Conservation (phyloP, 2,888 invertebrate species). For the Agrochola lota region DNA sequence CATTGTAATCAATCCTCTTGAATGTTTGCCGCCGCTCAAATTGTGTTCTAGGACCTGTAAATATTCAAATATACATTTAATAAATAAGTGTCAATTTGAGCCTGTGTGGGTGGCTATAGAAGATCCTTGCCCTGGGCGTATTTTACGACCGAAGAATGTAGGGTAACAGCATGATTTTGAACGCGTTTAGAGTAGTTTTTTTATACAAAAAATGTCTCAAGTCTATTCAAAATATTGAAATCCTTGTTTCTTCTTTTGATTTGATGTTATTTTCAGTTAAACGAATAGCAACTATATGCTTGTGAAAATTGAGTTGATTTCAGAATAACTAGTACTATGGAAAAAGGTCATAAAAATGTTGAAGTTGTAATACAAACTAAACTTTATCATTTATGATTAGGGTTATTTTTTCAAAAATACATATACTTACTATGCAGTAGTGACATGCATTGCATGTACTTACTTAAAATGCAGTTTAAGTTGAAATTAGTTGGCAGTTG, state of each 20-base stretch:
- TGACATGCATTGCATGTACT: too few relatives aligned
- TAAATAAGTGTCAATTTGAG: not conserved
- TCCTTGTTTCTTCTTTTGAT: not conserved
- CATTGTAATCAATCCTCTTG: slow-evolving; percentile 93
- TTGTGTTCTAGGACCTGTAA: slow-evolving; percentile 95
- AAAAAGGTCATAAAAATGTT: not conserved
- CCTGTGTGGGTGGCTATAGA: too few relatives aligned
- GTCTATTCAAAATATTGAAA: too few relatives aligned
- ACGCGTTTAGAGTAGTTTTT: too few relatives aligned
- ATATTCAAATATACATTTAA: not conserved
- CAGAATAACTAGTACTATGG: not conserved
- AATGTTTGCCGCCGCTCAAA: slow-evolving; percentile 96
- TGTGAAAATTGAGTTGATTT: not conserved
- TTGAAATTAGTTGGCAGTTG: not conserved
- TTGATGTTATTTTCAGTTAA: not conserved
- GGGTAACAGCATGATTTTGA: not conserved
- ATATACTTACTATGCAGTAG: too few relatives aligned
- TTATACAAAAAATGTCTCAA: too few relatives aligned
- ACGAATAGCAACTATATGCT: not conserved
- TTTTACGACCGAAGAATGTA: not conserved
- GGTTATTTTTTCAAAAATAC: too few relatives aligned
- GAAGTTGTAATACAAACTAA: not conserved
- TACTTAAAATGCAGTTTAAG: too few relatives aligned
- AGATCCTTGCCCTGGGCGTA: not conserved
- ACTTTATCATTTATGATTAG: not conserved